These are phyloP conservation scores for Pentamera pediparva DNA, from an alignment of 53 echinoderm and acorn worm species.

Conservation along the genomic window DNA sequence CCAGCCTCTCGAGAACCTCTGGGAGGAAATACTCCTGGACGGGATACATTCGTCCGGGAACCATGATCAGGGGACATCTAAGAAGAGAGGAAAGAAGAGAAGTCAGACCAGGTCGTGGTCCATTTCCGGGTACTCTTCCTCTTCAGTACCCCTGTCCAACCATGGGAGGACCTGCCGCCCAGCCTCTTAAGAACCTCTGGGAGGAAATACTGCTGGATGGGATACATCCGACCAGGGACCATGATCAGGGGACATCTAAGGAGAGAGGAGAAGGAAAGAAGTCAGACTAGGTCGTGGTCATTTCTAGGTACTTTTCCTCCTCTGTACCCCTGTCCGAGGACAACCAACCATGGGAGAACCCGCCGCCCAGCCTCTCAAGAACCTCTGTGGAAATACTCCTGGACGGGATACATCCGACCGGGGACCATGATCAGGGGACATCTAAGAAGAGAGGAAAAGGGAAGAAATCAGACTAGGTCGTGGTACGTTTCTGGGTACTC, in stretches of 20 bases:
- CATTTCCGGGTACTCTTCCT: conserved; percentile 43
- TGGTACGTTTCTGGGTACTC: conserved; percentile 56
- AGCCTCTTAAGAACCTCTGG: conserved; percentile 43
- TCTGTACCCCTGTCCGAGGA: too few relatives aligned
- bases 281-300: not conserved
- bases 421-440: conserved; percentile 80
- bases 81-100: conserved; percentile 57
- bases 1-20: conserved; percentile 38
- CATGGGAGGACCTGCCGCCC: not conserved
- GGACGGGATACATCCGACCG: conserved; percentile 82
- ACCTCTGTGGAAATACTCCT: conserved; percentile 64
- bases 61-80: conserved; percentile 80
- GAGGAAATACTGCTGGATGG: conserved; percentile 65
- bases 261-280: too few relatives aligned
- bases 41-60: conserved; percentile 83
- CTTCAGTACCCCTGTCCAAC: not conserved
- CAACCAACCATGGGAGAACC: too few relatives aligned
- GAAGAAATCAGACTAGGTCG: conserved; percentile 58
- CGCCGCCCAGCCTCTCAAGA: conserved; percentile 23
- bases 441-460: conserved; percentile 61
- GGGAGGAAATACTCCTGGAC: conserved; percentile 69
- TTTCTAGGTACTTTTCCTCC: too few relatives aligned
- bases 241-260: conserved; percentile 68
- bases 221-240: conserved; percentile 87
- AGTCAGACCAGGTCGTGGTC: conserved; percentile 62